A percentile compares a stretch with the other conserved stretches of the same genome.
Conservation (phyloP, 2,888 invertebrate genomes). For the Mythimna albipuncta region DNA sequence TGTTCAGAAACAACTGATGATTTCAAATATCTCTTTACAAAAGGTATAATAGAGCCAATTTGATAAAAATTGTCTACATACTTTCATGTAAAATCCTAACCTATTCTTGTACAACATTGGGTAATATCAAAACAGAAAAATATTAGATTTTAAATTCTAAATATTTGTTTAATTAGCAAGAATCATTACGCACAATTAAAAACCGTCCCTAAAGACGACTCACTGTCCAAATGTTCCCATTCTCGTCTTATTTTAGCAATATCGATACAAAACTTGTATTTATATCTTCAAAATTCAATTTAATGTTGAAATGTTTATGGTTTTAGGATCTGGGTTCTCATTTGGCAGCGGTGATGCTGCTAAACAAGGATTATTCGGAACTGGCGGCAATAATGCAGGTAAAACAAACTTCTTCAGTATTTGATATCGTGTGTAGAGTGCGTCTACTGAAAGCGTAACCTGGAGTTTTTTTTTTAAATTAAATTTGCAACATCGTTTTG, state of each 20-base stretch:
- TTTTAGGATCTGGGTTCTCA: constrained; percentile 75
- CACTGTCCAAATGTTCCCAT: too few species aligned
- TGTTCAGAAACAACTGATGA: neutral
- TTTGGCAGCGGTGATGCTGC: constrained; percentile 85
- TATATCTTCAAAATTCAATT: neutral
- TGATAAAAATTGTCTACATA: neutral
- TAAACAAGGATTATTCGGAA: constrained; percentile 78
- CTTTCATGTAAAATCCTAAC: constrained; percentile 34
- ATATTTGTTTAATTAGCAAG: neutral
- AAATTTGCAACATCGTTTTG: too few species aligned
- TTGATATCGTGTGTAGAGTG: neutral
- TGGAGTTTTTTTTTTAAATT: too few species aligned
- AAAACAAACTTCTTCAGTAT: neutral
- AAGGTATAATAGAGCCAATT: neutral
- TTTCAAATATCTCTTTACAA: too few species aligned
- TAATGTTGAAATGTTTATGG: neutral
- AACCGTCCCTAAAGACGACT: too few species aligned
- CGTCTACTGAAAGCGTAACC: too few species aligned
- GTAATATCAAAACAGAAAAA: neutral
- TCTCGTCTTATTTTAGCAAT: neutral
- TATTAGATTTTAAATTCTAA: neutral
- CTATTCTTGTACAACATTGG: constrained; percentile 42
- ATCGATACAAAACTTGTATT: neutral
- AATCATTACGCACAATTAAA: neutral
- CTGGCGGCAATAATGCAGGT: constrained; percentile 70